Base-by-base conservation (phyloP, 2,888 invertebrate species). In the Rhimphoctona megacephalus region DNA sequence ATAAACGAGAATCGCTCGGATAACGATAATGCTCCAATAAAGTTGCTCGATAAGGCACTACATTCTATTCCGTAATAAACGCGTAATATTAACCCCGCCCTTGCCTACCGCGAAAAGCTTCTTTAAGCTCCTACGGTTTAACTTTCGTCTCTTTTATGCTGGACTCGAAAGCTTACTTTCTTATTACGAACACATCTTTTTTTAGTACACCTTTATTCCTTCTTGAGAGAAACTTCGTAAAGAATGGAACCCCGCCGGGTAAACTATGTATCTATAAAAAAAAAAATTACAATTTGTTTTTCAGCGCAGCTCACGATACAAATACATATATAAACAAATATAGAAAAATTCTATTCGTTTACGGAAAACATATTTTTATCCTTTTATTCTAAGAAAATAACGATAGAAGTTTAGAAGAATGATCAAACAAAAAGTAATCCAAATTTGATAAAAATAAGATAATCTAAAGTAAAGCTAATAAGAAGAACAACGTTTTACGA, bases 21-120 rank as follows among this genome's bases (percentile, higher is more conserved):
- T 83, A 81, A 85, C 81, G 85, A 80, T 85, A 85, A 85, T 72
- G 83, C 61, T 79, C 80, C 85, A 85, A 85, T 85, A 87, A 87
- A 87, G 74, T 83, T 72, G 70, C 67, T 69, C 78, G 87, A 83
- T 83, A 85, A 87, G 78, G 54, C 61, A 77, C 54, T 85, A 72
- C 79, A 79, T 74, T 85, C 78, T 79, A 78, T 85, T 46, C 83
- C 67, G 85, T 74, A 87, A 81, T 87, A 85, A 85, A 83, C 72
- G 67, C 73, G 72, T 67, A 76, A 85, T 80, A 84, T 67, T n/a
- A 79, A 30, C 79, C 61, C 14, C 81, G 46, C 73, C 49, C 22
- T 39, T 39, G 54, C 57, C 43, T 33, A 22, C n/a, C 52, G 57
- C 17, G 30, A 66, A 78, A 64, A 80, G 67, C 46, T 46, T 70